Evolutionary conservation across 2,113 vertebrate species (phyloP).

Genomic region (Heteronetta atricapilla): DNA sequence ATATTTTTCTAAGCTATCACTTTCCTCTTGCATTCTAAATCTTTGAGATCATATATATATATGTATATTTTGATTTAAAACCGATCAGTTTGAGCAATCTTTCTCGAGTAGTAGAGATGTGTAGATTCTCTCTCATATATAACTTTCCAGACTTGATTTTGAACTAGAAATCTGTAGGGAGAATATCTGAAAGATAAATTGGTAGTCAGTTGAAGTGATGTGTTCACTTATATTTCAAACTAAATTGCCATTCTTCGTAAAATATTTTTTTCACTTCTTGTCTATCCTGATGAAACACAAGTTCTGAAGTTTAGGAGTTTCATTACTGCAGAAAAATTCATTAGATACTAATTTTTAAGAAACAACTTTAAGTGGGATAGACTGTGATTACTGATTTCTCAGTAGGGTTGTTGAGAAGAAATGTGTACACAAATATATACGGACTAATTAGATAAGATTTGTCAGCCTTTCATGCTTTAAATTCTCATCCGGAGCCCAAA

Average conservation of each 20-base stretch:
- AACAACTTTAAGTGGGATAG: not conserved
- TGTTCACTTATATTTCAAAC: not conserved
- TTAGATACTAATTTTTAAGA: not conserved
- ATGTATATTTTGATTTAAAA: conserved; percentile 15
- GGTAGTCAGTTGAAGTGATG: not conserved
- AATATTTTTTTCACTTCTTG: not conserved
- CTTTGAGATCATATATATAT: not conserved
- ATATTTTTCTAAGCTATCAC: not conserved
- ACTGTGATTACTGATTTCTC: not conserved
- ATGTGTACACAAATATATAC: not conserved
- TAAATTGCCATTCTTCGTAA: not conserved
- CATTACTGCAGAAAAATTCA: not conserved
- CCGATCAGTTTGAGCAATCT: not conserved
- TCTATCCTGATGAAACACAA: not conserved
- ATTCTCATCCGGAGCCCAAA: not conserved
- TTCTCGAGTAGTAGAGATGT: not conserved
- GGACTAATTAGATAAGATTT: not conserved
- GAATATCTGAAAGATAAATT: not conserved
- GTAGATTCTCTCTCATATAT: not conserved
- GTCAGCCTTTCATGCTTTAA: not conserved
- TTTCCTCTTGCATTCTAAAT: not conserved
- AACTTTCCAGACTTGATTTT: not conserved
- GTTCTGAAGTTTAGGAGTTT: not conserved
- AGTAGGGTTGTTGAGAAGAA: not conserved
- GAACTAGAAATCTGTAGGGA: not conserved